phyloP scores from a whole-genome alignment of 2,888 invertebrate genomes.

The Mythimna pallens region DNA sequence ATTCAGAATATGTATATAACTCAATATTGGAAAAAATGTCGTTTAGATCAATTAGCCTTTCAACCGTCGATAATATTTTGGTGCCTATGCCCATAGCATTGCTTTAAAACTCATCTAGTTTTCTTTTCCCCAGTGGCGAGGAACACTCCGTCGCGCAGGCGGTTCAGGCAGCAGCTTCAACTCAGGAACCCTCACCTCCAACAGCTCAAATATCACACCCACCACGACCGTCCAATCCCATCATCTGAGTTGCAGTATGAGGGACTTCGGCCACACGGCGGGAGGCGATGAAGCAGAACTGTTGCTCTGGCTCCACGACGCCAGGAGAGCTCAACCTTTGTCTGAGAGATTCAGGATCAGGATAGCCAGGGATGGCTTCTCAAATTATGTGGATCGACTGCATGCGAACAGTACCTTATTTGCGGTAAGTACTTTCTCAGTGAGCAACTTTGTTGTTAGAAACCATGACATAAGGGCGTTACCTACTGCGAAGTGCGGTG shows the following conservation, averaged over 20 bases:
- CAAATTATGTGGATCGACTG: conserved; percentile 96
- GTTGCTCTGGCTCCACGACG: conserved; percentile 96
- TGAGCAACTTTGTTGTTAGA: not conserved
- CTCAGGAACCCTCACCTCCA: conserved; percentile 83
- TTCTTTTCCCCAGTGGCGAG: conserved; percentile 81
- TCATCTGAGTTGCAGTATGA: conserved; percentile 94
- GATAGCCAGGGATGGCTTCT: conserved; percentile 97
- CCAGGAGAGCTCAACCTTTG: conserved; percentile 93
- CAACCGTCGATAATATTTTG: no score
- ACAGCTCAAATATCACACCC: conserved; percentile 68
- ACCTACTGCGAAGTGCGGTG: not conserved
- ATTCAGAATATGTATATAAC: no score
- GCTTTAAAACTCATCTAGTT: not conserved
- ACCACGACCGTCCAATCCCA: conserved; percentile 83
- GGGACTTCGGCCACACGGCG: conserved; percentile 96
- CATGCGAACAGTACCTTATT: conserved; percentile 97
- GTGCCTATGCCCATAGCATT: not conserved
- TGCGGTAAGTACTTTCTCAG: conserved; percentile 89
- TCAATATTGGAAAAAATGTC: no score
- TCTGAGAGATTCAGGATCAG: conserved; percentile 97
- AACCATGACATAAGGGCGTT: not conserved
- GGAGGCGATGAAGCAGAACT: conserved; percentile 97
- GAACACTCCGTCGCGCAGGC: conserved; percentile 86
- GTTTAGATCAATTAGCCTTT: no score
- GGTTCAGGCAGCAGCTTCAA: conserved; percentile 88